Evolutionary conservation across 1,140 invertebrate genomes (phyloP), one percentile per base, ranked within the genome.

Genomic region (Calosoma granatense): DNA sequence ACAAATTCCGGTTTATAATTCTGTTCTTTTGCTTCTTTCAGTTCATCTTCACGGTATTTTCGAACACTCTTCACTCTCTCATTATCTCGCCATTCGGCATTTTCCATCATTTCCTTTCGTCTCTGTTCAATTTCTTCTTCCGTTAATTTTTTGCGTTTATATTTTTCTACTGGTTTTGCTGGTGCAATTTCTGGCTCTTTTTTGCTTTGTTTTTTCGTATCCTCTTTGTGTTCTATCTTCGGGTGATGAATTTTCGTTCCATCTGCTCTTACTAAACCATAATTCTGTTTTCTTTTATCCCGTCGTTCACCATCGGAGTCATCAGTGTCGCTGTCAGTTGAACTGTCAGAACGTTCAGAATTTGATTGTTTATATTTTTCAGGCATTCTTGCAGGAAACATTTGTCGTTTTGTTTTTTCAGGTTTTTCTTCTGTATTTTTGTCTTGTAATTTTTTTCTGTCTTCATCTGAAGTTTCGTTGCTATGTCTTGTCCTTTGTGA

Each of bases 41-140:
- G 76, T 26, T 84, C 80, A 60, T 82, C 78, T 62, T 84, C 79
- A 3, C 75, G 75, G 66, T 88, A 83, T 23, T 75, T 73, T 61
- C 77, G 80, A 0, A 90, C 77, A 63, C 81, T 84, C 61, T 74
- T 74, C 41, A 75, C 74, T 55, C 87, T 70, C 65, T 86, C 79
- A 58, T 81, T 79, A 56, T 91, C 85, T 6, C 87, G 74, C 78
- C 81, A 81, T 56, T 75, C 73, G 1, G 87, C 89, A 75, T 92
- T 86, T 21, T 77, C 70, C 77, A 88, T 85, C 92, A 96, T 96
- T 74, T 92, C 89, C 52, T 78, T 75, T 57, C 88, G 70, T 55
- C 76, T 76, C 47, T 74, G 74, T 66, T 90, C 83, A 60, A 83
- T 86, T 68, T 94, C 90, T 60, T 81, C 77, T 59, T 84, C 81